phyloP scores from a whole-genome alignment of 2,888 invertebrate genomes.

The Orgyia antiqua region DNA sequence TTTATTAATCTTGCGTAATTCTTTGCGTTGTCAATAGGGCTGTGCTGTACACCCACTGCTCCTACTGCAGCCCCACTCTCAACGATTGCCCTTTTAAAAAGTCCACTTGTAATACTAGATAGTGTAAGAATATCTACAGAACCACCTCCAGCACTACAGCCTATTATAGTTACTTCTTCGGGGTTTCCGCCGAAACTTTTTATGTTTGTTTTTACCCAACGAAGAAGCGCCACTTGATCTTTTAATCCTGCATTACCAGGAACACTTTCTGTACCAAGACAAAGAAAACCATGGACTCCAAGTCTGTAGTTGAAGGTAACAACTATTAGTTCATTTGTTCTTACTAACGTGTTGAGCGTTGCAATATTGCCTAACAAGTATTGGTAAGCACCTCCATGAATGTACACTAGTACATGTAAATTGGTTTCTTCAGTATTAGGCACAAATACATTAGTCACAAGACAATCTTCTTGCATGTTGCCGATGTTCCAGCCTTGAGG shows the following conservation, averaged over 20 bases:
- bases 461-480: conserved; percentile 28
- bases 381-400: conserved; percentile 49
- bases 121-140: conserved; percentile 40
- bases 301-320: conserved; percentile 39
- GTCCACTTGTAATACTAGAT: conserved; percentile 27
- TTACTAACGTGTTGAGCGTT: not conserved
- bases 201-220: conserved; percentile 46
- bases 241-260: conserved; percentile 53
- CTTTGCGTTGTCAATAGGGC: conserved; percentile 37
- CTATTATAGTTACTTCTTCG: conserved; percentile 39
- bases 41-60: conserved; percentile 27
- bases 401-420: conserved; percentile 41
- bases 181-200: conserved; percentile 45
- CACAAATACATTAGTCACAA: conserved; percentile 30
- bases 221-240: conserved; percentile 40
- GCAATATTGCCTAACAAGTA: conserved; percentile 31
- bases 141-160: conserved; percentile 38
- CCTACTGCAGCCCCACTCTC: conserved; percentile 34
- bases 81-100: conserved; percentile 37
- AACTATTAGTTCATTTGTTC: conserved; percentile 18
- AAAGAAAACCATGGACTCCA: conserved; percentile 37
- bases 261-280: conserved; percentile 34
- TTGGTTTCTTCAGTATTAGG: conserved; percentile 26
- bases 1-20: conserved; percentile 27
- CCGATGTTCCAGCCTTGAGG: conserved; percentile 3